Evolutionary conservation across 2,888 invertebrate species (phyloP), one percentile per base, ranked within the genome.

Genomic region (Saturnia japonica): DNA sequence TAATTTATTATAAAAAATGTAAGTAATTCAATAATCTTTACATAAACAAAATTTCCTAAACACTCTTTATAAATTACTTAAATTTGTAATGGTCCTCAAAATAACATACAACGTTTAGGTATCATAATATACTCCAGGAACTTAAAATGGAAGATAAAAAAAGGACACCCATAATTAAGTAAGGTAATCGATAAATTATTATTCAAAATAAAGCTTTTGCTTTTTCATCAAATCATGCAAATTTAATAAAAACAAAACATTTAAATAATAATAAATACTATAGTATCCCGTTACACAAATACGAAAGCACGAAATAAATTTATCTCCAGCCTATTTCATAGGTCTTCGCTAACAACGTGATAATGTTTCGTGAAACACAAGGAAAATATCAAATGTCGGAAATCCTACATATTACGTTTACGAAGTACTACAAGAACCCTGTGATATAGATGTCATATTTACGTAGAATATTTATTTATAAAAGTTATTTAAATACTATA

Each of bases 311-410:
- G 81, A 80, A 81, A 82, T 81, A 85, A 87, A 85, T 84, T 87
- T 79, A 84, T 83, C 77, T 75, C 76, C 85, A 88, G 82, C 84
- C 80, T 75, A 81, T 83, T 87, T 90, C 80, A 81, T 87, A 87
- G 80, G 90, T 84, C 88, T 90, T 90, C 90, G 80, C 82, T 80
- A 82, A 85, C 82, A 86, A 86, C 82, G 82, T 80, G 85, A 87
- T 89, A 85, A 85, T 88, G 86, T 90, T 90, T 85, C 88, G 86
- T 73, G 82, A 83, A 83, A 82, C 78, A 75, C 67, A 77, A 76
- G 78, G 82, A 84, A 87, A 86, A 87, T 89, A 89, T 89, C 84
- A 76, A 78, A 82, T 89, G 83, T 82, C 82, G 76, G 75, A 77
- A 83, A 82, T 81, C 77, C 72, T 79, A 77, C 76, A 75, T 78